Base-by-base conservation (phyloP, 2,888 invertebrate genomes). In the Cheilosia soror region DNA sequence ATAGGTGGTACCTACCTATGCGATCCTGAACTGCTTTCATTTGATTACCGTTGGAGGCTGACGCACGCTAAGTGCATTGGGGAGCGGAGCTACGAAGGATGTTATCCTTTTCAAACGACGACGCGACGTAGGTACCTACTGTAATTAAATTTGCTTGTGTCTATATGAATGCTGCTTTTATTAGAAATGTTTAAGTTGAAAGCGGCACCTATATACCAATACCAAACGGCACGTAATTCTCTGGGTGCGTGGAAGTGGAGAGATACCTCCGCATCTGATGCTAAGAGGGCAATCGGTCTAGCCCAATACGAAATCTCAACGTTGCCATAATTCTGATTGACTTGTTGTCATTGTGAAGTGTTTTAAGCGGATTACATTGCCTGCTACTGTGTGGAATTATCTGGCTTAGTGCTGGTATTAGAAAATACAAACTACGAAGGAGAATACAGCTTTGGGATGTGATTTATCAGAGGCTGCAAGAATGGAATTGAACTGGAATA, bases 271-370 rank as follows among this genome's bases (percentile, higher is more conserved):
- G 5, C 44, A n/a, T 44, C n/a, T 11, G 31, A 33, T 7, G 15
- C 49, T 47, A 47, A 4, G 13, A 15, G 7, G 33, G 5, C 27
- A 58, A 6, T 27, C 44, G 42, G 25, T 20, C 44, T 25, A 47
- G 40, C 55, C 27, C 33, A 47, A 44, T 4, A 58, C 40, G 40
- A 40, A 44, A 68, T 53, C 33, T 11, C 62, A 11, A 13, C 58
- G 20, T 40, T 66, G 20, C 42, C 27, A 29, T 77, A 69, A 77
- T 68, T 55, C 69, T 77, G 77, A 77, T 77, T 69, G 77, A 69
- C 68, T 69, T 62, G 77, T 62, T 77, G 68, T 77, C 77, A 63
- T 77, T 44, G 68, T 20, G 37, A 60, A 69, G 69, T 62, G 44
- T 62, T 29, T 60, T 62, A 77, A 69, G 68, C 68, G 55, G 77